These are phyloP conservation scores for Neolamprologus fasciatus DNA, from an alignment of 2,113 vertebrate genomes.

Conservation along the genomic window DNA sequence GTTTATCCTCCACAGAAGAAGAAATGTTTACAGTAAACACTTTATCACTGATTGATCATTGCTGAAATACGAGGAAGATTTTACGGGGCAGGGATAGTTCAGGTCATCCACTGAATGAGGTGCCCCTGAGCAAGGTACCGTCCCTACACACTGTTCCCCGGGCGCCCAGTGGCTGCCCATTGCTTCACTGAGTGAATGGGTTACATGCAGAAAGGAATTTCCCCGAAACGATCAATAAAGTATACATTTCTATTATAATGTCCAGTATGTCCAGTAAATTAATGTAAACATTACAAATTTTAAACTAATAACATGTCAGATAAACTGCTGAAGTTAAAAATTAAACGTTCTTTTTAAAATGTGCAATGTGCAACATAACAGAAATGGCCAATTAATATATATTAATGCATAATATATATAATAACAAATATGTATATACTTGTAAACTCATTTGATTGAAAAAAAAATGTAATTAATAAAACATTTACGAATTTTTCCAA, in stretches of 20 bases:
- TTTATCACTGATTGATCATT: neutral
- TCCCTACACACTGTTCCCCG: neutral
- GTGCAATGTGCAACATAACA: neutral
- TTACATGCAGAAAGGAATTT: neutral
- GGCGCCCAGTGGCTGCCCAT: neutral
- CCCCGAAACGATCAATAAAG: neutral
- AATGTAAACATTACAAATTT: neutral
- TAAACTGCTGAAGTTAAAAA: neutral
- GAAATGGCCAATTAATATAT: neutral
- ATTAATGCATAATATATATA: neutral
- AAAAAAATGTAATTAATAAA: neutral
- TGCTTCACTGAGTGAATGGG: neutral
- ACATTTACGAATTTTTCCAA: neutral
- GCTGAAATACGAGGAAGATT: neutral
- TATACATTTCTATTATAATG: neutral
- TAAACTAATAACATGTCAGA: neutral
- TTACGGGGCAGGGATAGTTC: neutral
- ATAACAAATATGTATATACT: neutral
- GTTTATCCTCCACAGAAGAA: conserved; percentile 70
- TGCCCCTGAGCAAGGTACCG: neutral
- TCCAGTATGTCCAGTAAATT: neutral
- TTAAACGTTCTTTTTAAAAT: neutral
- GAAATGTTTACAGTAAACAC: neutral
- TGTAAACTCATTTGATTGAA: neutral
- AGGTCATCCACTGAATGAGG: neutral